Base-by-base conservation (phyloP, 2,888 invertebrate species). In the Ectemnius cavifrons region DNA sequence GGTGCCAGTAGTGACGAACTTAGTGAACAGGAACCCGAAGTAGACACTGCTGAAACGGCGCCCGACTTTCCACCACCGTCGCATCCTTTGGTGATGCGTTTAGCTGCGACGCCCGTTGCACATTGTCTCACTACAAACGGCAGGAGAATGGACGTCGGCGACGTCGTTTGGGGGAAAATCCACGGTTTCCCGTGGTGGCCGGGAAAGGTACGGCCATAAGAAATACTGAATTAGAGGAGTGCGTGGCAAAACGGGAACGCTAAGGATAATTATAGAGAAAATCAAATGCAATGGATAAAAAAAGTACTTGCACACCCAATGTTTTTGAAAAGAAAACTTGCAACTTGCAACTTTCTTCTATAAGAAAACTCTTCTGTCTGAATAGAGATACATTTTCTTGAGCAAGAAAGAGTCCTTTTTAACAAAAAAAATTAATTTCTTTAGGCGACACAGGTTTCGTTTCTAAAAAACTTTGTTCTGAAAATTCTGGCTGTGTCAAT, bases 111-210 rank as follows among this genome's bases (percentile, higher is more conserved):
- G 67, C 91, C 92, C 8, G 92, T 94, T 2, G 91, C 92, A 13
- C 93, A 93, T 77, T 94, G 94, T 81, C 88, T 91, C 4, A 92
- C 92, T 4, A 90, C 92, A 6, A 92, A 92, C 77, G 93, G 93
- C 79, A 91, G 88, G 28, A 85, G 92, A 69, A 92, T 95, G 85
- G 92, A 93, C 18, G 93, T 94, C 0, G 96, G 96, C 0, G 96
- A 97, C 89, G 94, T 97, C 64, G 95, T 97, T 4, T 97, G 97
- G 97, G 97, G 97, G 0, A 97, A 97, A 90, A 94, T 96, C 60
- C 94, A 94, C 77, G 96, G 96, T 0, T 96, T 96, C 88, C 96
- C 97, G 0, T 97, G 97, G 97, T 97, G 97, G 97, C 97, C 97
- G 0, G 97, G 96, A 18, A 94, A 95, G 90, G 95, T 96, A 72